A percentile compares a stretch with the other conserved stretches of the same genome.
These are phyloP conservation scores for Globicephala melas DNA, from an alignment of 2,113 vertebrate genomes.

Conservation along the genomic window DNA sequence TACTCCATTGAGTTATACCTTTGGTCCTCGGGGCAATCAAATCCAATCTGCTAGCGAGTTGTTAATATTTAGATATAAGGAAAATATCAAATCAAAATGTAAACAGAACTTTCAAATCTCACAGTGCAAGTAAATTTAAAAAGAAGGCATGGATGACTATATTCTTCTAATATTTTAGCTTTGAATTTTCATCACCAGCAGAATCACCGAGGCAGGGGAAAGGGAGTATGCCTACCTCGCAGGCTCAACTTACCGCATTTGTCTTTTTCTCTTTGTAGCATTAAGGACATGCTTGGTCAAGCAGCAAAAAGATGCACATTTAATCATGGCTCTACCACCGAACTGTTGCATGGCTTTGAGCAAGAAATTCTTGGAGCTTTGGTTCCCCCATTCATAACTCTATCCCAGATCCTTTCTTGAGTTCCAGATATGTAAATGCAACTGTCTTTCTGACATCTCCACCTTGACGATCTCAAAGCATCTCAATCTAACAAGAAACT, in stretches of 20 bases:
- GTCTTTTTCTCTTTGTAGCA: neutral
- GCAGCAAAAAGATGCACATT: neutral
- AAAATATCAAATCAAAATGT: neutral
- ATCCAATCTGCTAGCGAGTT: neutral
- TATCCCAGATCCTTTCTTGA: neutral
- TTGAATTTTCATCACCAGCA: neutral
- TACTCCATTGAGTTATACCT: neutral
- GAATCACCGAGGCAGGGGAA: neutral
- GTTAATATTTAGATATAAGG: neutral
- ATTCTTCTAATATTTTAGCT: neutral
- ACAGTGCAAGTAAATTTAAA: neutral
- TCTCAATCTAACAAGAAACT: neutral
- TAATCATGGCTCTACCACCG: neutral
- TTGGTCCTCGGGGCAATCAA: neutral
- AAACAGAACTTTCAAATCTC: neutral
- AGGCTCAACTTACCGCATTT: neutral
- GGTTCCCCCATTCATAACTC: neutral
- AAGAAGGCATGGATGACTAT: neutral
- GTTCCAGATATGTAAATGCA: neutral
- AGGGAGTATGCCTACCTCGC: too few species aligned
- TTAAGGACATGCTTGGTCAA: neutral
- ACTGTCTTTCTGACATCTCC: neutral
- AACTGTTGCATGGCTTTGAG: neutral
- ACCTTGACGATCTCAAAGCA: neutral
- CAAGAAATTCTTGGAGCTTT: neutral